A percentile compares a stretch with the other conserved stretches of the same genome.
Conservation (phyloP, 2,888 invertebrate genomes). For the Lasioglossum zephyrum region DNA sequence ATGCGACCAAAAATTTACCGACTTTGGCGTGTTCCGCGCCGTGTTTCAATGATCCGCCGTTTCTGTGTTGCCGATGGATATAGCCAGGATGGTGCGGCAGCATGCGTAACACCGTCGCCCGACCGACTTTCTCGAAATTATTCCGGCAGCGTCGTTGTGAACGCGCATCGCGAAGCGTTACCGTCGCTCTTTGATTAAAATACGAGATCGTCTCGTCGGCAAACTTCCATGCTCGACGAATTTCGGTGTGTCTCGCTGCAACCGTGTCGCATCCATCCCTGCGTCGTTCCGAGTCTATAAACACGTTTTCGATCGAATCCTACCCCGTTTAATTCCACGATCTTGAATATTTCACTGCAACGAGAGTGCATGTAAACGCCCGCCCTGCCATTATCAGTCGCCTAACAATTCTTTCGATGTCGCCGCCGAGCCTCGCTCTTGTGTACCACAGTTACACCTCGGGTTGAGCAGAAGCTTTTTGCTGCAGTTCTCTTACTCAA, state of each 20-base stretch:
- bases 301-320: conserved; percentile 39
- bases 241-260: neutral
- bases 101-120: neutral
- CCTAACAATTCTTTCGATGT: neutral
- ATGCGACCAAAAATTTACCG: conserved; percentile 51
- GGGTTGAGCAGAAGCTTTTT: neutral
- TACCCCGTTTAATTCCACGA: conserved; percentile 36
- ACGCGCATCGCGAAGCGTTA: conserved; percentile 14
- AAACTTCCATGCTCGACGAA: conserved; percentile 27
- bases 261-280: neutral
- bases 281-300: conserved; percentile 20
- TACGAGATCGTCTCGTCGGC: conserved; percentile 40
- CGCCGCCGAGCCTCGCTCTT: neutral
- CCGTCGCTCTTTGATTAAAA: conserved; percentile 55
- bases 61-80: conserved; percentile 1
- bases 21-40: conserved; percentile 26
- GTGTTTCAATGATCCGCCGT: neutral
- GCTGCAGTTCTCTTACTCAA: neutral
- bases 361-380: conserved; percentile 31
- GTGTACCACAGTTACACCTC: neutral
- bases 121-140: conserved; percentile 42
- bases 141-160: conserved; percentile 3
- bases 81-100: conserved; percentile 12
- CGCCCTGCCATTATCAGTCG: conserved; percentile 24
- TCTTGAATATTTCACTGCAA: conserved; percentile 42